Base-by-base conservation (phyloP, 2,888 invertebrate genomes). In the Tenthredo distinguenda region DNA sequence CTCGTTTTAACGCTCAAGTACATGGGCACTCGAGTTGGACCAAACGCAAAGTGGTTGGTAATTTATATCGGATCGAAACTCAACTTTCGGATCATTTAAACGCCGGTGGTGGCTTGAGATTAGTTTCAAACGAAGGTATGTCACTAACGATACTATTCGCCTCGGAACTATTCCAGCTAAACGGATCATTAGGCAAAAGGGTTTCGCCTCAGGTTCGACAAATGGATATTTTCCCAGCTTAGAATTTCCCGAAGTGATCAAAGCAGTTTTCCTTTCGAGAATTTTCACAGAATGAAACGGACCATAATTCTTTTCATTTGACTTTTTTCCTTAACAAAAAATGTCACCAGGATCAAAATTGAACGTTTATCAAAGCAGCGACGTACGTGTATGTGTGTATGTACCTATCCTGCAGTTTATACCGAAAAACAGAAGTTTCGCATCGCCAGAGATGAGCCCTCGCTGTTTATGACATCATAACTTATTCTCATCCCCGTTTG, bases 381-480 rank as follows among this genome's bases (percentile, higher is more conserved):
- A 72, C 6, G 34, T 31, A 74, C 18, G 43, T 6, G 12, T 43
- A 68, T 68, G 18, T 34, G 5, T 15, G 34, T 34, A 1, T 68
- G 1, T 34, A 18, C 12, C 68, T 37, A 77, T 77, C n/a, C 26
- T 55, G 55, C 31, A 77, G n/a, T 76, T 76, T 47, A 26, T 31
- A 18, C 34, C 18, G 37, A 21, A 77, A 50, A 55, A 50, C 18
- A 74, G 26, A 71, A 68, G 43, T 83, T 68, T 83, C 47, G 12
- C 77, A 55, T 81, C 58, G 81, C 62, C 3, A 62, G 81, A 43
- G 21, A 83, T 31, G 68, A 65, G 21, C 81, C 81, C 83, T 83
- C 50, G 83, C 65, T 71, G 83, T 83, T 83, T 83, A 83, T 50
- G 43, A 47, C 47, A 47, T 34, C 83, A 71, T 83, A 83, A 83